phyloP scores from a whole-genome alignment of 2,888 invertebrate genomes.

The Drosophila conformis region DNA sequence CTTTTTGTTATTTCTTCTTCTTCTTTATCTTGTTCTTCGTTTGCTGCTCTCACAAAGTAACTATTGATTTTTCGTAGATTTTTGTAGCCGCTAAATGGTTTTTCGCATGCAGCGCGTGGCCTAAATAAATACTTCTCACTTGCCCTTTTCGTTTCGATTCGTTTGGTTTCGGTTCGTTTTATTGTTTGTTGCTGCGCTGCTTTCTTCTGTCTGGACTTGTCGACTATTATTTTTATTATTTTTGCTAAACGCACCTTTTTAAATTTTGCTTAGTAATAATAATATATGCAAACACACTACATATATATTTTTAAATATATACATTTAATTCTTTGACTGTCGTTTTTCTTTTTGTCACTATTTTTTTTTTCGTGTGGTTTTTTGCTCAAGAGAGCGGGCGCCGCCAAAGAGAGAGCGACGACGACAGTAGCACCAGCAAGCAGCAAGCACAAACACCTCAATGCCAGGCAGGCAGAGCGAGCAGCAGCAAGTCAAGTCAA shows the following conservation, averaged over 20 bases:
- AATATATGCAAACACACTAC: constrained; percentile 37
- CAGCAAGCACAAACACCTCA: constrained; percentile 58
- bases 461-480: constrained; percentile 62
- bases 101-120: constrained; percentile 55
- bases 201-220: constrained; percentile 8
- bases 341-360: constrained; percentile 39
- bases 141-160: constrained; percentile 20
- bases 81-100: constrained; percentile 53
- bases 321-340: constrained; percentile 35
- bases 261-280: constrained; percentile 57
- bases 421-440: constrained; percentile 36
- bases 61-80: constrained; percentile 75
- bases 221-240: constrained; percentile 29
- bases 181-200: constrained; percentile 35
- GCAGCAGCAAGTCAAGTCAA: constrained; percentile 19
- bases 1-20: constrained; percentile 16
- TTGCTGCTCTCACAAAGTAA: constrained; percentile 41
- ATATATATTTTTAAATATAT: constrained; percentile 11
- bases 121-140: constrained; percentile 53
- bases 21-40: constrained; percentile 15
- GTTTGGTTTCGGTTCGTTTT: constrained; percentile 3
- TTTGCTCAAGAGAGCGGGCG: constrained; percentile 46
- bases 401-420: constrained; percentile 44
- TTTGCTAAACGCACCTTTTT: constrained; percentile 42
- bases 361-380: constrained; percentile 49